Evolutionary conservation across 2,888 invertebrate species (phyloP), one percentile per base, ranked within the genome.

Genomic region (Ormyrus nitidulus): DNA sequence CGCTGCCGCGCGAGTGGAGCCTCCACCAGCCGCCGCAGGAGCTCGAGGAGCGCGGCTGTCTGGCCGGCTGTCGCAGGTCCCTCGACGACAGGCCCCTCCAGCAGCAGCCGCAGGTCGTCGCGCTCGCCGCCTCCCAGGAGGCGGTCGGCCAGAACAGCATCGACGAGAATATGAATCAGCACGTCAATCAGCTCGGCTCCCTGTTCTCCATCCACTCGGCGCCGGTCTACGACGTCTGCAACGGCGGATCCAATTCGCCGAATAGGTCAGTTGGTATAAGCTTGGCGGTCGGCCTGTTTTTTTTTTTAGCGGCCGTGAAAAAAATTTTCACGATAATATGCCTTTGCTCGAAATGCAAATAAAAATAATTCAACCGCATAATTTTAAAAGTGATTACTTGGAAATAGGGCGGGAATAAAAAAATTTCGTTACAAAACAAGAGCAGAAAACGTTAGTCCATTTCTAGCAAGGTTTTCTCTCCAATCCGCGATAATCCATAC

Each of bases 141-240:
- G 85, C 86, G 86, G 85, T 86, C 85, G 83, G 82, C 85, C 86
- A 79, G 83, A 85, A 81, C 81, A 83, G 61, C 81, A 88, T 88
- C 86, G 88, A 90, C 85, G 90, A 89, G 84, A 89, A 89, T 82
- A 88, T 88, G 89, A 87, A 87, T 85, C 88, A 88, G 19, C 76
- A 76, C 34, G 53, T 44, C 34, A 92, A 92, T 64, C 91, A 87
- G 84, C 91, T 92, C 5, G 93, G 94, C 0, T 94, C 94, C 0
- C 87, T 94, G 65, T 91, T 94, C 86, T 94, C 94, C 11, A 93
- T 95, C 83, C 94, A 94, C 85, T 94, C 95, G 7, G 95, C 95
- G 0, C 94, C 94, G 34, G 91, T 88, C 73, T 91, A 86, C 86
- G 92, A 88, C 83, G 80, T 89, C 56, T 90, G 88, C 81, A 85